Evolutionary conservation across 2,888 invertebrate genomes (phyloP), one percentile per base, ranked within the genome.

Genomic region (Pomacea canaliculata): DNA sequence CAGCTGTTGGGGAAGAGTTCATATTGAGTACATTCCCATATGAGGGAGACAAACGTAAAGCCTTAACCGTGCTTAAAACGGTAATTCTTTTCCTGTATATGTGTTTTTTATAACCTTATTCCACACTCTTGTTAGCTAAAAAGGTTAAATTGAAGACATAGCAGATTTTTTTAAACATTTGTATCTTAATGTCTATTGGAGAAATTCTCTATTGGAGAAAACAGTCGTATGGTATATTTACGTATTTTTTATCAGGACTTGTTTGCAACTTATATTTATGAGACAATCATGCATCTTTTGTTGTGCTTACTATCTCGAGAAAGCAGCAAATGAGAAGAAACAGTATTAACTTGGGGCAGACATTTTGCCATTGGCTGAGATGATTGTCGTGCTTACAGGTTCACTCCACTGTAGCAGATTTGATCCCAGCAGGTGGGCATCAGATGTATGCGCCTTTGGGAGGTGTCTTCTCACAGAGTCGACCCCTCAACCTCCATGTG

Each of bases 401-500:
- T 60, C 80, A 85, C 7, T 86, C 87, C 13, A 86, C 85, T 81
- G 86, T 89, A 51, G 84, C 84, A 23, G 85, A 88, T 62, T 82
- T 82, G 71, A 81, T 88, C 19, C 83, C 89, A 13, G 89, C 90
- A 18, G 90, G 91, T 19, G 91, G 90, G 77, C 91, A 91, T 81
- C 90, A 90, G 80, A 89, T 89, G 56, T 90, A 90, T 72, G 89
- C 89, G 23, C 87, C 91, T 19, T 81, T 91, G 37, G 91, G 91
- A 1, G 87, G 88, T 49, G 83, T 91, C 49, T 88, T 89, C 80
- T 89, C 90, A 12, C 91, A 91, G 80, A 85, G 87, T 18, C 81
- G 88, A 59, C 91, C 91, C 46, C 82, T 91, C 77, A 85, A 86
- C 46, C 89, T 89, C 13, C 89, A 81, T 62, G 46, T 81, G 65